A percentile compares a stretch with the other conserved stretches of the same genome.
These are phyloP conservation scores for Tympanuchus pallidicinctus DNA, from an alignment of 2,113 vertebrate species.

Conservation along the genomic window DNA sequence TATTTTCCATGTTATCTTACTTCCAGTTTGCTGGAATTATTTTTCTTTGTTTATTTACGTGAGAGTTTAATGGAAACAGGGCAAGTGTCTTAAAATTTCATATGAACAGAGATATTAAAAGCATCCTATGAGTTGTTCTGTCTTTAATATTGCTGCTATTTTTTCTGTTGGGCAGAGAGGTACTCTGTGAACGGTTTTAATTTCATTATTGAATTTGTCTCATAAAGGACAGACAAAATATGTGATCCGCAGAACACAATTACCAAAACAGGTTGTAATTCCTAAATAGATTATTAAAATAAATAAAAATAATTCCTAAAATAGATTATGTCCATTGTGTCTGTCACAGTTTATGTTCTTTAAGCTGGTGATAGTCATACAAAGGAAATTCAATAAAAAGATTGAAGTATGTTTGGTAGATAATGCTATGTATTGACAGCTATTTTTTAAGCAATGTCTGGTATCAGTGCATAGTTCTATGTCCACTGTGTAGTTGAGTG, in stretches of 20 bases:
- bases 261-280: slow-evolving; percentile 21
- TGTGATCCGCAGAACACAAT: neutral
- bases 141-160: neutral
- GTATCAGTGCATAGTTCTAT: neutral
- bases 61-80: neutral
- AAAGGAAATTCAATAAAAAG: slow-evolving; percentile 49
- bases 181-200: neutral
- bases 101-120: neutral
- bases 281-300: neutral
- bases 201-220: slow-evolving; percentile 6
- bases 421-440: neutral
- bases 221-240: neutral
- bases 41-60: neutral
- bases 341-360: neutral
- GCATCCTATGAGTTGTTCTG: neutral
- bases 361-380: neutral
- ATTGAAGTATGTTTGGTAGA: slow-evolving; percentile 38
- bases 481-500: neutral
- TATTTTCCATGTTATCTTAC: neutral
- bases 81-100: neutral
- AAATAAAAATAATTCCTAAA: neutral
- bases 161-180: neutral
- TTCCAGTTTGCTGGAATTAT: neutral
- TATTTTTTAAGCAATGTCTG: slow-evolving; percentile 53
- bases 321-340: neutral